These are phyloP conservation scores for Papilio elwesi DNA, from an alignment of 2,888 invertebrate genomes.

Conservation along the genomic window DNA sequence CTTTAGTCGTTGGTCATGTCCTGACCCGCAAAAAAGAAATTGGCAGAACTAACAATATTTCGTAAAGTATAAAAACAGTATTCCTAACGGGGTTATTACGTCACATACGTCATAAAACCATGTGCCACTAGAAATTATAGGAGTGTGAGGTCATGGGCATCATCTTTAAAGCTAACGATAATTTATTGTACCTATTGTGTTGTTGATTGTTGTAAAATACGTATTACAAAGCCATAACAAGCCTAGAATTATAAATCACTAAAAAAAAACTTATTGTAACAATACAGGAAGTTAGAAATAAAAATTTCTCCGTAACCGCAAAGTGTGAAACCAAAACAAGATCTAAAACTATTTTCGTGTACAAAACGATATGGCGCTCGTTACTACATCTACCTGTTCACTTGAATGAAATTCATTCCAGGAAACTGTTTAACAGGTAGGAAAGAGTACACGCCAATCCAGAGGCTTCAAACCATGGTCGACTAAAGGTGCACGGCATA, in stretches of 20 bases:
- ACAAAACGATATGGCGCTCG: constrained; percentile 38
- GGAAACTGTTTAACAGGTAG: constrained; percentile 51
- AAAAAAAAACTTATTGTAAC: not conserved
- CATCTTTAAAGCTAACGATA: too few species aligned
- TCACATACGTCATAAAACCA: too few species aligned
- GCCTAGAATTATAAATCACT: not conserved
- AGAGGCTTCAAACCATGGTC: constrained; percentile 36
- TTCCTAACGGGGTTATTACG: too few species aligned
- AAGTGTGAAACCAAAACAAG: constrained; percentile 16
- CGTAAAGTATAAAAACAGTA: too few species aligned
- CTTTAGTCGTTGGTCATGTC: too few species aligned
- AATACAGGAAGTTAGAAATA: not conserved
- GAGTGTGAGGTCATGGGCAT: too few species aligned
- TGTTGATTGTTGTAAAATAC: too few species aligned
- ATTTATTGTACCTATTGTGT: too few species aligned
- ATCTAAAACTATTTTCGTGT: constrained; percentile 9
- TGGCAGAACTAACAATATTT: too few species aligned
- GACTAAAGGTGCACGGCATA: not conserved
- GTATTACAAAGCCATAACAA: not conserved
- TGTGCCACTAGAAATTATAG: too few species aligned
- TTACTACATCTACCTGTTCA: constrained; percentile 44
- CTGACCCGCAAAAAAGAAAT: too few species aligned
- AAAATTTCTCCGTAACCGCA: not conserved
- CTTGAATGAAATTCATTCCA: constrained; percentile 45
- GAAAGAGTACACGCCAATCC: constrained; percentile 42